Evolutionary conservation across 1,140 invertebrate genomes (phyloP), one percentile per base, ranked within the genome.

Genomic region (Galleria mellonella): DNA sequence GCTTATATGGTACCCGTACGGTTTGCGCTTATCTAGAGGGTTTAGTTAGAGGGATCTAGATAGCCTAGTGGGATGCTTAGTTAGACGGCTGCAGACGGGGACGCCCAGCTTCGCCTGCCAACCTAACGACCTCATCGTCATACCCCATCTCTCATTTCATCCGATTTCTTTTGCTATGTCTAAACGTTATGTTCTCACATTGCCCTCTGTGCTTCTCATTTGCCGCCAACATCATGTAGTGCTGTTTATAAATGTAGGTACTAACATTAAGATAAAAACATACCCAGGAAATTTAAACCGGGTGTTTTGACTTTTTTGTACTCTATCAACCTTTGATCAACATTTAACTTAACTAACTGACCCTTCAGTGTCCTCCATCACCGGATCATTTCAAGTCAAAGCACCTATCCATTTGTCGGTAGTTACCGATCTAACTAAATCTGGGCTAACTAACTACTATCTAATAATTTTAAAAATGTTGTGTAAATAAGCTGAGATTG

Each of bases 401-500:
- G 32, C 61, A 62, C 44, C 35, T 52, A 51, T 45, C 51, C 51
- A 54, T 61, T 36, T 32, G 37, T 27, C 23, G 9, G 15, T 7
- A 33, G 29, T 29, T 29, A 43, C 32, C 17, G 9, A 30, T 9
- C 10, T 9, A 38, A 38, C 1, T 27, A 23, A 38, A 38, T n/a
- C 14, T 23, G 14, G 12, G 23, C 12, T 35, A 32, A 51, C n/a
- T n/a, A 15, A 36, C 23, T 23, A 10, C 27, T 14, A 33, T 35
- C 33, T 43, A 32, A 45, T 5, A 32, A 42, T 38, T 27, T 41
- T 32, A 42, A 55, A 40, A 27, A 33, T 39, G 69, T 74, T 79
- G 77, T 82, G 75, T 43, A 71, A 76, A 76, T 77, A 66, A 82
- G 74, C 77, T 82, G 77, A 81, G 65, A 78, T 77, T 71, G 76